Evolutionary conservation across 1,140 invertebrate species (phyloP).

Genomic region (Catajapyx aquilonaris): DNA sequence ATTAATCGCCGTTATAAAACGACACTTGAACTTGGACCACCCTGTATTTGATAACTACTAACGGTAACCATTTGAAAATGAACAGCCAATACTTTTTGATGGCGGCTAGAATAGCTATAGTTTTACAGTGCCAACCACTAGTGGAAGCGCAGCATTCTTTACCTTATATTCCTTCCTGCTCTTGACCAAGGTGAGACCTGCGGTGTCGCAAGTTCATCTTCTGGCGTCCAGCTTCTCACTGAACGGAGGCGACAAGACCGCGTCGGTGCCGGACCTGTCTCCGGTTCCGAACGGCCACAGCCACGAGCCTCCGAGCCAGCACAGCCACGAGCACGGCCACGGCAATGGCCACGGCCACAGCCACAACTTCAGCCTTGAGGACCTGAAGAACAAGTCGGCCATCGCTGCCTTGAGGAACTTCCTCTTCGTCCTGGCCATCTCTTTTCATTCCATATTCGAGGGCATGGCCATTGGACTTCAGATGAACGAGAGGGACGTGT

Average conservation of each 20-base stretch:
- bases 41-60: too few species aligned
- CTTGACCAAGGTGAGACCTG: neutral
- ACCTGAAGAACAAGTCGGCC: slow-evolving; percentile 9
- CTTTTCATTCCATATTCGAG: slow-evolving; percentile 40
- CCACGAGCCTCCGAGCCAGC: slow-evolving; percentile 5
- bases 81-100: too few species aligned
- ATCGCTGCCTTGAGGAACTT: slow-evolving; percentile 19
- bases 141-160: too few species aligned
- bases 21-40: too few species aligned
- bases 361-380: slow-evolving; percentile 8
- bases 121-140: too few species aligned
- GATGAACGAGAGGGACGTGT: slow-evolving; percentile 19
- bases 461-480: slow-evolving; percentile 40
- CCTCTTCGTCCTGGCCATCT: slow-evolving; percentile 34
- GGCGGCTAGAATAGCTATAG: too few species aligned
- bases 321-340: slow-evolving; percentile 8
- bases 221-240: slow-evolving; percentile 1
- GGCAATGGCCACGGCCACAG: slow-evolving; percentile 10
- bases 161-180: too few species aligned
- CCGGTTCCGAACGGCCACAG: neutral
- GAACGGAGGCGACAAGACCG: neutral
- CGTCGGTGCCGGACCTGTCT: neutral
- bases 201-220: slow-evolving; percentile 2
- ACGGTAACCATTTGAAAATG: too few species aligned
- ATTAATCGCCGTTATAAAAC: too few species aligned